A percentile compares a stretch with the other conserved stretches of the same genome.
Evolutionary conservation across 2,888 invertebrate genomes (phyloP).

Genomic region (Hirtodrosophila cameraria): DNA sequence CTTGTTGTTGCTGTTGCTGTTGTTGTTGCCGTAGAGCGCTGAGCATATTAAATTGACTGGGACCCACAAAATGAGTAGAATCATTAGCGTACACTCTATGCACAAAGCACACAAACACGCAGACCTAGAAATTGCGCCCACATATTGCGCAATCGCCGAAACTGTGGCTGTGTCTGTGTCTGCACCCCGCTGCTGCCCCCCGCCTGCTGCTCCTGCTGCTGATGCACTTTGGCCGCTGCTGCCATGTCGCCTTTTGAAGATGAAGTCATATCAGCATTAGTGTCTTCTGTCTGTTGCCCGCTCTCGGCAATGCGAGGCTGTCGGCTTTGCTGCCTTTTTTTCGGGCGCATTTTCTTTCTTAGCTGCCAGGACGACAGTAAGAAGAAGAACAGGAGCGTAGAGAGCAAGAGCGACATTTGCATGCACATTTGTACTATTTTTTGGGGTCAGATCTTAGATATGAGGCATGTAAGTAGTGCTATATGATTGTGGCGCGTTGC

Average conservation of each 20-base stretch:
- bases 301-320: conserved; percentile 54
- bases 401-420: conserved; percentile 27
- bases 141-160: conserved; percentile 69
- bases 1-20: conserved; percentile 17
- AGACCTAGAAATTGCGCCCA: conserved; percentile 41
- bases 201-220: conserved; percentile 19
- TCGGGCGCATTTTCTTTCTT: conserved; percentile 58
- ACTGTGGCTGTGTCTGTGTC: conserved; percentile 10
- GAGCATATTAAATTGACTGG: conserved; percentile 79
- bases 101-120: conserved; percentile 15
- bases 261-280: conserved; percentile 80
- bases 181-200: conserved; percentile 22
- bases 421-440: conserved; percentile 43
- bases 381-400: background rate
- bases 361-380: conserved; percentile 28
- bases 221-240: conserved; percentile 35
- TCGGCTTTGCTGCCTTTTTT: conserved; percentile 55
- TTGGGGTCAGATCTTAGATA: conserved; percentile 59
- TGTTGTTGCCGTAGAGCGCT: conserved; percentile 34
- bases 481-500: conserved; percentile 37
- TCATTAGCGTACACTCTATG: conserved; percentile 68
- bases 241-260: conserved; percentile 69
- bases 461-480: conserved; percentile 48
- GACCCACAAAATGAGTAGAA: conserved; percentile 75
- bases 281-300: conserved; percentile 54